phyloP scores from a whole-genome alignment of 2,888 invertebrate species.

The Nymphalis urticae region DNA sequence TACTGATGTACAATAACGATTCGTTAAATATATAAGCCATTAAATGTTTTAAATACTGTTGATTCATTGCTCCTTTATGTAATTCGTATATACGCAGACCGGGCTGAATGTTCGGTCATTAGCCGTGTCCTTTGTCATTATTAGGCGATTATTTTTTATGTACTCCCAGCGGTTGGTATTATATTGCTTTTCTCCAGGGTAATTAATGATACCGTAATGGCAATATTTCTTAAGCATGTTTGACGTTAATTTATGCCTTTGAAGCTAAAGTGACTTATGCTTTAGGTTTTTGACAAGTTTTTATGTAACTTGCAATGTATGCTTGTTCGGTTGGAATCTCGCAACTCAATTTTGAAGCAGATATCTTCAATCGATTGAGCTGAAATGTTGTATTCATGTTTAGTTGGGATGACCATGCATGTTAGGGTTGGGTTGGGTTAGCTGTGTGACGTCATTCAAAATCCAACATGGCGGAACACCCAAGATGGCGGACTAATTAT shows the following conservation, averaged over 20 bases:
- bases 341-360: no score
- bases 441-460: no score
- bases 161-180: conserved; percentile 15
- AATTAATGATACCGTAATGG: conserved; percentile 9
- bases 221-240: background rate
- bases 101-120: conserved; percentile 11
- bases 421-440: no score
- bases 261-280: background rate
- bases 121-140: conserved; percentile 11
- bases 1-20: no score
- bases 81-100: background rate
- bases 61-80: background rate
- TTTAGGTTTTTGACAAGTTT: background rate
- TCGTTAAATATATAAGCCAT: no score
- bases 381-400: no score
- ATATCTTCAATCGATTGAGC: no score
- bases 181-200: conserved; percentile 5
- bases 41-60: background rate
- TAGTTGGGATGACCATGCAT: no score
- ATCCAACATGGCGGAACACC: no score
- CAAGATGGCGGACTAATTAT: no score
- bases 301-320: no score
- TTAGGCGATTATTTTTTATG: conserved; percentile 17
- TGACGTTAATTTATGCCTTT: background rate
- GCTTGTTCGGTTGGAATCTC: no score